phyloP scores from a whole-genome alignment of 92 coral and sea anemone species.

The Palythoa heliodiscus region DNA sequence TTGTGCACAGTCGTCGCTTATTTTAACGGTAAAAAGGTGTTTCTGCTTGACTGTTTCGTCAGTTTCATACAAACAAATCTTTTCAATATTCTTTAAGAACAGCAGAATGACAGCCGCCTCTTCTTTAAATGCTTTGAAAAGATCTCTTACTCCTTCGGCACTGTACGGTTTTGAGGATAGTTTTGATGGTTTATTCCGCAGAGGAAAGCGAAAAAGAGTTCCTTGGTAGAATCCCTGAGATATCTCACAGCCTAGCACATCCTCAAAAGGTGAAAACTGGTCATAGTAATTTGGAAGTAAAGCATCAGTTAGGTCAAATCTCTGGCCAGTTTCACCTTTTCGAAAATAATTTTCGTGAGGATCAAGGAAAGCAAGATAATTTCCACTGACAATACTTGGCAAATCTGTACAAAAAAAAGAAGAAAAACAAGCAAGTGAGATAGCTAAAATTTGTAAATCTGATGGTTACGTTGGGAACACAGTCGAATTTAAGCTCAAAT shows the following conservation, averaged over 20 bases:
- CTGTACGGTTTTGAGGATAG: constrained; percentile 46
- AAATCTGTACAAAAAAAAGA: constrained; percentile 58
- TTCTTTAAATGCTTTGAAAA: constrained; percentile 34
- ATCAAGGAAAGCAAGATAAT: constrained; percentile 77
- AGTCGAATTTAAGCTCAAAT: no score
- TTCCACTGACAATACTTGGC: constrained; percentile 91
- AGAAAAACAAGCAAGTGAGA: background rate
- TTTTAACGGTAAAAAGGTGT: constrained; percentile 43
- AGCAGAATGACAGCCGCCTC: constrained; percentile 49
- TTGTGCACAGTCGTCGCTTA: constrained; percentile 33
- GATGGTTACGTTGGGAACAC: no score
- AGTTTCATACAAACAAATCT: constrained; percentile 26
- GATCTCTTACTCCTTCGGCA: constrained; percentile 22
- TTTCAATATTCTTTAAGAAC: constrained; percentile 38
- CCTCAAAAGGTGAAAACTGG: constrained; percentile 56
- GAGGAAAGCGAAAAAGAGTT: constrained; percentile 59
- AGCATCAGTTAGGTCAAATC: constrained; percentile 48
- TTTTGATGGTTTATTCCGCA: constrained; percentile 48
- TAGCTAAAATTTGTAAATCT: no score
- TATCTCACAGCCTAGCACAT: constrained; percentile 49
- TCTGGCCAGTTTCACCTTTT: constrained; percentile 73
- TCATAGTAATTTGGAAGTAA: constrained; percentile 29
- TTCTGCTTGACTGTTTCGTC: background rate
- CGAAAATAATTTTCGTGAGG: constrained; percentile 90
- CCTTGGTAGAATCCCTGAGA: constrained; percentile 25